Evolutionary conservation across 2,797 vertebrate genomes (phyloP), one percentile per base, ranked within the genome.

Genomic region (Emydoidea blandingii): DNA sequence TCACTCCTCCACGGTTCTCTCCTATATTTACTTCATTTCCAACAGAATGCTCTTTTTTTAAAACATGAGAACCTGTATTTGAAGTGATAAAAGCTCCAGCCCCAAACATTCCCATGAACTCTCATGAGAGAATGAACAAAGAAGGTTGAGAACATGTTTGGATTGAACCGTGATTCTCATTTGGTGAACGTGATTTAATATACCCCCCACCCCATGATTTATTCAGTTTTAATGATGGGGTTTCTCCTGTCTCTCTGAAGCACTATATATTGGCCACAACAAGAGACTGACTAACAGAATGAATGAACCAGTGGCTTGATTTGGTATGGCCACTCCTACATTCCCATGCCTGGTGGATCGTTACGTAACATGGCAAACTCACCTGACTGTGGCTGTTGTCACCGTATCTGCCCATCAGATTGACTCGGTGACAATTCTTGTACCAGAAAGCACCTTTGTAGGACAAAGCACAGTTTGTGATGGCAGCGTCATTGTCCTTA

Each of bases 401-500:
- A 79, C 99, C 99, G 0, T 99, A 99, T 98, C 99, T 98, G 74
- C 99, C 99, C 99, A 99, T 99, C 92, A 99, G 98, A 97, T 99
- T 99, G 98, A 99, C 99, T 5, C 99, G 98, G 97, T 99, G 99
- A 89, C 99, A 99, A 96, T 99, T 99, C 98, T 99, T 99, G 92
- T 99, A 99, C 99, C 99, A 99, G 98, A 99, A 99, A 4, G 99
- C 99, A 50, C 99, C 99, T 96, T 99, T 99, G 96, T 99, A 99
- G 16, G 99, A 99, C 95, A 99, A 97, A 81, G 99, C 99, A 79
- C 99, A 99, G 98, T 99, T 99, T 97, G 99, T 99, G 97, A 99
- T 99, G 9, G 99, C 99, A 1, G 99, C 99, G 97, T 99, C 99
- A 0, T 99, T 99, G 97, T 99, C 99, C 49, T 99, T 99, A 97